A percentile compares a stretch with the other conserved stretches of the same genome.
Evolutionary conservation across 2,113 vertebrate genomes (phyloP).

Genomic region (Salvelinus sp.): DNA sequence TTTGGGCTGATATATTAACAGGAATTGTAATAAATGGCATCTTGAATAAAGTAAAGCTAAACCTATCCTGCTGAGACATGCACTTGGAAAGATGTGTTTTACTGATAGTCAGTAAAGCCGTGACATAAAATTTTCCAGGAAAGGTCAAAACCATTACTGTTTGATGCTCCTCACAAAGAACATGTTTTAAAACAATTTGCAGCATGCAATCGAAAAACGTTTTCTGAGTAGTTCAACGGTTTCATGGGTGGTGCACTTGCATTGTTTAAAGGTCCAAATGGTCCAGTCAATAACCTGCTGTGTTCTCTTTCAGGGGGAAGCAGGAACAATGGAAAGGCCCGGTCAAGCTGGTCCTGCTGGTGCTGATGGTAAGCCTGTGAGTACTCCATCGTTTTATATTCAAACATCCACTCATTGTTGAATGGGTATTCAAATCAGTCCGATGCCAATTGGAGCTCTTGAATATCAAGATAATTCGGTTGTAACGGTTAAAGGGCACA

Average conservation of each 20-base stretch:
- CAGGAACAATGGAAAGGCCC: conserved; percentile 78
- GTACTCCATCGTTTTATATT: conserved; percentile 92
- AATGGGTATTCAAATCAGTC: background rate
- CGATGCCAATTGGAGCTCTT: background rate
- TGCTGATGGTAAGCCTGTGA: conserved; percentile 99
- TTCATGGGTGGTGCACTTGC: background rate
- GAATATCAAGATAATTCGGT: too few relatives aligned
- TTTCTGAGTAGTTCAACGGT: background rate
- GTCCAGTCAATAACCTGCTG: conserved; percentile 2
- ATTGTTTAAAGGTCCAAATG: background rate
- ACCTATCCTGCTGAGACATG: conserved; percentile 10
- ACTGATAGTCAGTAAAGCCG: too few relatives aligned
- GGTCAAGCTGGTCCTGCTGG: conserved; percentile 89
- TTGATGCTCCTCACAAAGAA: background rate
- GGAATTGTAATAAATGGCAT: conserved; percentile 20
- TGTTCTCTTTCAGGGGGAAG: conserved; percentile 78
- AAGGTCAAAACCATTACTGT: too few relatives aligned
- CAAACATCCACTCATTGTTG: conserved; percentile 51
- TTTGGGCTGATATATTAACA: conserved; percentile 24
- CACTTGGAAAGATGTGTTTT: too few relatives aligned
- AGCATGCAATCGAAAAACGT: background rate
- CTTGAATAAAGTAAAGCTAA: conserved; percentile 16
- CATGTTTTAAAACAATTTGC: background rate
- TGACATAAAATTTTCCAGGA: too few relatives aligned
- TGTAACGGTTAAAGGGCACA: background rate